Evolutionary conservation across 1,140 invertebrate species (phyloP).

Genomic region (Cydia amplana): DNA sequence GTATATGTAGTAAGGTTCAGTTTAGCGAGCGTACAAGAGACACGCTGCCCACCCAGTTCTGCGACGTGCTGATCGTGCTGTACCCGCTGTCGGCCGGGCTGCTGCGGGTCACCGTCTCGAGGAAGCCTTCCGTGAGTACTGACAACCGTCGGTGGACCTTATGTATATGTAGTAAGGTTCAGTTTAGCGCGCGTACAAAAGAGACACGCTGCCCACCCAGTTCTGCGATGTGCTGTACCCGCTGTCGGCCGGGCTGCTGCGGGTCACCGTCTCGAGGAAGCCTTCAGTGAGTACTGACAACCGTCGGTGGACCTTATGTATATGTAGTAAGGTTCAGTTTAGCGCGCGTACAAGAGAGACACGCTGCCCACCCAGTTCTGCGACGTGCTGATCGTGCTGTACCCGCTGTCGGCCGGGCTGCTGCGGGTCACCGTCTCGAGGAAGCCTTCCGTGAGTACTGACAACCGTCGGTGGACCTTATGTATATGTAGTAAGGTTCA

Average conservation of each 20-base stretch:
- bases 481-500: too few species aligned
- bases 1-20: too few species aligned
- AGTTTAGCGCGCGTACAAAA: slow-evolving; percentile 89
- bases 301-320: too few species aligned
- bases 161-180: too few species aligned
- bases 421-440: slow-evolving; percentile 91
- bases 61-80: slow-evolving; percentile 98
- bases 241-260: slow-evolving; percentile 88
- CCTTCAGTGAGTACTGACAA: slow-evolving; percentile 83
- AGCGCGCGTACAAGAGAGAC: slow-evolving; percentile 95
- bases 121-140: slow-evolving; percentile 89
- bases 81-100: slow-evolving; percentile 93
- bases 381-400: slow-evolving; percentile 98
- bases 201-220: slow-evolving; percentile 98
- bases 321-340: slow-evolving; percentile 40
- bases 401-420: slow-evolving; percentile 85
- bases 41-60: slow-evolving; percentile 99
- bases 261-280: slow-evolving; percentile 92
- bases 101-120: slow-evolving; percentile 90
- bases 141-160: background rate
- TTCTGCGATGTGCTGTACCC: slow-evolving; percentile 99
- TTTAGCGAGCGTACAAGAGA: slow-evolving; percentile 93
- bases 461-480: too few species aligned
- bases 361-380: slow-evolving; percentile 99
- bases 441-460: slow-evolving; percentile 83